phyloP scores from a whole-genome alignment of 2,888 invertebrate species.

The Rhogogaster chlorosoma region DNA sequence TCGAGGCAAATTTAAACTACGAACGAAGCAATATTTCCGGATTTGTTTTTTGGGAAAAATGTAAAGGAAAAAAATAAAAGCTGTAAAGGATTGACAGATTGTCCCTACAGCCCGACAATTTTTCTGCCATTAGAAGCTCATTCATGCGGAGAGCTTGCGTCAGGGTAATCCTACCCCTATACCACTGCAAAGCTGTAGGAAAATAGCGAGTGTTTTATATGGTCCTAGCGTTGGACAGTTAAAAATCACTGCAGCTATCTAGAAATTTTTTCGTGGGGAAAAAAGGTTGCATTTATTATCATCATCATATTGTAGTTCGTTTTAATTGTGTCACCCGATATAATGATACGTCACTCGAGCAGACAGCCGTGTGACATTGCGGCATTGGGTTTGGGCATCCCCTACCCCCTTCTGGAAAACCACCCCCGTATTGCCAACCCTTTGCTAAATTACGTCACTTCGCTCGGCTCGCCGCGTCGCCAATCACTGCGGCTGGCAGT shows the following conservation, averaged over 20 bases:
- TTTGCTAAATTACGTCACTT: slow-evolving; percentile 58
- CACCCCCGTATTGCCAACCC: slow-evolving; percentile 41
- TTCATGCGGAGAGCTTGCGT: background rate
- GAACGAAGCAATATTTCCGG: background rate
- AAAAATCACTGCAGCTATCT: slow-evolving; percentile 29
- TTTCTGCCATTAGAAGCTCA: slow-evolving; percentile 29
- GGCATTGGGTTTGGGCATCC: background rate
- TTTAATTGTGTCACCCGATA: slow-evolving; percentile 73
- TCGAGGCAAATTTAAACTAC: background rate
- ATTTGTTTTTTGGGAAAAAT: background rate
- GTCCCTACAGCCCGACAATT: background rate
- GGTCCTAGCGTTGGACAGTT: slow-evolving; percentile 8
- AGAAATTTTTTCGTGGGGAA: background rate
- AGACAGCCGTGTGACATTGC: slow-evolving; percentile 58
- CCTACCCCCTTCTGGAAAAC: background rate
- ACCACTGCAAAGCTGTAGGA: background rate
- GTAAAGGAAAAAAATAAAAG: background rate
- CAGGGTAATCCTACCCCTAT: background rate
- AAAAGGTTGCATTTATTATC: background rate
- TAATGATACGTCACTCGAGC: slow-evolving; percentile 68
- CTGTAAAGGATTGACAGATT: slow-evolving; percentile 13
- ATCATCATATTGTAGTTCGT: slow-evolving; percentile 6
- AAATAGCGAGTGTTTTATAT: background rate
- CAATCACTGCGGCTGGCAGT: slow-evolving; percentile 51
- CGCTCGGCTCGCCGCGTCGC: slow-evolving; percentile 40